Evolutionary conservation across 2,113 vertebrate species (phyloP).

Genomic region (Aplodontia rufa): DNA sequence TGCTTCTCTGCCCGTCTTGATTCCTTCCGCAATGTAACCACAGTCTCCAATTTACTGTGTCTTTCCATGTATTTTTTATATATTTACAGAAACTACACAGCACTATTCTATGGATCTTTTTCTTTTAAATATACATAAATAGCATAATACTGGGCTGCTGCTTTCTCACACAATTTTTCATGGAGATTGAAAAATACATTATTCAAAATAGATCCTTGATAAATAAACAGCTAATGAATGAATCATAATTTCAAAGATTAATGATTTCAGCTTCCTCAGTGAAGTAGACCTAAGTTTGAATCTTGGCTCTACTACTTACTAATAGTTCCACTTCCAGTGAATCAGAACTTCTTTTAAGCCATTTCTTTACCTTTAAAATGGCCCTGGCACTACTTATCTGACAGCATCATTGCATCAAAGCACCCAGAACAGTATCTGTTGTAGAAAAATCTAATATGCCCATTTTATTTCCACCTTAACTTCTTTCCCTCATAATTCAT

Average conservation of each 20-base stretch:
- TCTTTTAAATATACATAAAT: background rate
- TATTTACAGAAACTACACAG: constrained; percentile 1
- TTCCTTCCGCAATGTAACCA: constrained; percentile 21
- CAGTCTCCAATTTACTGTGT: background rate
- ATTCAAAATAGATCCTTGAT: background rate
- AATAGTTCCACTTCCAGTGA: background rate
- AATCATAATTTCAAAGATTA: constrained; percentile 33
- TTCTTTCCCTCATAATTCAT: background rate
- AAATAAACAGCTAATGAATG: background rate
- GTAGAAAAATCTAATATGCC: background rate
- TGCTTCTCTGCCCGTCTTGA: background rate
- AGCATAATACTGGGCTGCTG: background rate
- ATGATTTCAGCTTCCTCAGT: background rate
- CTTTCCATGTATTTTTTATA: background rate
- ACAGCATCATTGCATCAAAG: background rate
- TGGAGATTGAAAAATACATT: background rate
- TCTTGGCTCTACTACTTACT: background rate
- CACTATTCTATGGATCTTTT: background rate
- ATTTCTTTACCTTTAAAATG: background rate
- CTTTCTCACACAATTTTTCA: constrained; percentile 1
- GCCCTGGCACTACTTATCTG: background rate
- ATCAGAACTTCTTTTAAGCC: background rate
- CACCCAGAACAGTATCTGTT: background rate
- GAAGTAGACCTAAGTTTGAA: background rate
- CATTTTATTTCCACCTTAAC: background rate